phyloP scores from a whole-genome alignment of 2,797 vertebrate genomes.

The Scarus forsteni region DNA sequence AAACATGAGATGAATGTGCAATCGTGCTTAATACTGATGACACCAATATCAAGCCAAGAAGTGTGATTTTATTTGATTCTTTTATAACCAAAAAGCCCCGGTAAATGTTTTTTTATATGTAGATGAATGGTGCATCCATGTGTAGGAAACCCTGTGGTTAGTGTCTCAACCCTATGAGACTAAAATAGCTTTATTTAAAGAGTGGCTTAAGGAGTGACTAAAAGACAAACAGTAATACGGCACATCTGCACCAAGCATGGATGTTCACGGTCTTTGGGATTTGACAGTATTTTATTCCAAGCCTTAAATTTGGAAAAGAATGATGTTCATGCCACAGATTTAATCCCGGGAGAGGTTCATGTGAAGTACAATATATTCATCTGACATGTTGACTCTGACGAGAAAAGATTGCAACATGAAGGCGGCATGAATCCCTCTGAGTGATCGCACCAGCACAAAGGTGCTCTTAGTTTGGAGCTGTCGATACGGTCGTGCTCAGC shows the following conservation, averaged over 20 bases:
- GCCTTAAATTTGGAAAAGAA: conserved; percentile 13
- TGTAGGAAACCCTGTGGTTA: no score
- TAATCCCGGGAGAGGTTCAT: conserved; percentile 12
- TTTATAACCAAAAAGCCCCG: no score
- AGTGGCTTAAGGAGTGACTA: no score
- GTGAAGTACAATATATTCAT: conserved; percentile 35
- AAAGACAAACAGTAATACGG: no score
- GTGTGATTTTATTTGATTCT: no score
- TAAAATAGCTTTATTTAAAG: no score
- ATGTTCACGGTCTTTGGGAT: neutral
- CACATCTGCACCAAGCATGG: neutral
- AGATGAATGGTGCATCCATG: no score
- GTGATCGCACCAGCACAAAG: conserved; percentile 65
- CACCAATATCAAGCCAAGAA: no score
- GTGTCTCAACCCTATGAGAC: no score
- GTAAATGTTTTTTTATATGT: no score
- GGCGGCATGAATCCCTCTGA: conserved; percentile 43
- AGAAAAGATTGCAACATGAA: conserved; percentile 51
- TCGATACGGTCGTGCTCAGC: conserved; percentile 65
- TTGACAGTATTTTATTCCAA: neutral
- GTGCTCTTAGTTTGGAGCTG: conserved; percentile 60
- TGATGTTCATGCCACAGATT: conserved; percentile 8
- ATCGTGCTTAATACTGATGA: no score
- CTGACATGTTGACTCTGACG: conserved; percentile 43
- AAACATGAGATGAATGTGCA: no score